These are phyloP conservation scores for Nowickia ferox DNA, from an alignment of 2,888 invertebrate species.

Conservation along the genomic window DNA sequence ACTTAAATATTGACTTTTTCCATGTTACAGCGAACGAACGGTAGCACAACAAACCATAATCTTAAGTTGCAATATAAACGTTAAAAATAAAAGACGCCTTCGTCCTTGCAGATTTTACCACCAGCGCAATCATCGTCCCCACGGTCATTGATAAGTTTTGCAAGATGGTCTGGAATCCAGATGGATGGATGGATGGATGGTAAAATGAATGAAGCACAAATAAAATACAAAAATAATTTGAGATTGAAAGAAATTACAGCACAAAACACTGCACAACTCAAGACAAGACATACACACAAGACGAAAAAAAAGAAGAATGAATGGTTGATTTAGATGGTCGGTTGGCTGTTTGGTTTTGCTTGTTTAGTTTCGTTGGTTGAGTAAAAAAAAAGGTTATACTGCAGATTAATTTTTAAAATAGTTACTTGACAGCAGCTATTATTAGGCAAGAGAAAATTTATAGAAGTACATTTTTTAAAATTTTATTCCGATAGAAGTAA, in stretches of 20 bases:
- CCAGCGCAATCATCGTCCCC: not conserved
- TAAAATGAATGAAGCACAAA: constrained; percentile 50
- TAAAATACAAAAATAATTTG: constrained; percentile 23
- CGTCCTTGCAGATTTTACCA: constrained; percentile 32
- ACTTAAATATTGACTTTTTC: constrained; percentile 72
- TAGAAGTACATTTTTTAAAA: too few species aligned
- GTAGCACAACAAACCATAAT: constrained; percentile 59
- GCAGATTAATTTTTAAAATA: constrained; percentile 47
- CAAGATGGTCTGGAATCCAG: constrained; percentile 46
- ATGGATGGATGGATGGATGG: constrained; percentile 43
- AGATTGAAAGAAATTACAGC: constrained; percentile 51
- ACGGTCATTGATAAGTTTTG: constrained; percentile 62
- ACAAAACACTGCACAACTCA: constrained; percentile 29
- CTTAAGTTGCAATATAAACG: constrained; percentile 59
- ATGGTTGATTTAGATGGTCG: constrained; percentile 31
- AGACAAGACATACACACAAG: constrained; percentile 9
- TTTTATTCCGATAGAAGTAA: too few species aligned
- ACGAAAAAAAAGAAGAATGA: constrained; percentile 33
- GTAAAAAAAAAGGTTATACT: constrained; percentile 5
- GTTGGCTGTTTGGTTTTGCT: constrained; percentile 20
- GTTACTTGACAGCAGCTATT: constrained; percentile 40
- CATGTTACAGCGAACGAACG: constrained; percentile 55
- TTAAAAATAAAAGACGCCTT: constrained; percentile 27
- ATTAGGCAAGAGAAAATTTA: constrained; percentile 3
- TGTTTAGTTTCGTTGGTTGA: constrained; percentile 10